Conservation (phyloP, 1,140 invertebrate species). For the Nilaparvata lugens region DNA sequence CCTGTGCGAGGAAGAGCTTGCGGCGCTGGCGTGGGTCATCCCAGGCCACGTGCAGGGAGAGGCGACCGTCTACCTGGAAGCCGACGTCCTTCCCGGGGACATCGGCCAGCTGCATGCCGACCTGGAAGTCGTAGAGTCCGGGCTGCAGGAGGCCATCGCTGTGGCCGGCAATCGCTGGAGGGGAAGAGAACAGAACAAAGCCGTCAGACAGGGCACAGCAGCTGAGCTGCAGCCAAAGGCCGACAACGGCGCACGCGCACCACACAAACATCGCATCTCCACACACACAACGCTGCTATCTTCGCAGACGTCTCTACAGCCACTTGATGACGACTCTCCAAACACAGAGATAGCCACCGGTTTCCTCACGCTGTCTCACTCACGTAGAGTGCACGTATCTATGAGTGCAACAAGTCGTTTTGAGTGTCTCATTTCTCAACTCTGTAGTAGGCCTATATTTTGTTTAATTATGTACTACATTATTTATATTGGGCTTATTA, state of each 20-base stretch:
- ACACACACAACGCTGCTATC: too few species aligned
- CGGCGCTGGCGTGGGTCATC: conserved; percentile 37
- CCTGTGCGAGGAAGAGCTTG: conserved; percentile 39
- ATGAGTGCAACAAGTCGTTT: too few species aligned
- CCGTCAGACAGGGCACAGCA: conserved; percentile 18
- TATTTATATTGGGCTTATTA: too few species aligned
- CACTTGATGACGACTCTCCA: not conserved
- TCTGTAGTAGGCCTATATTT: too few species aligned
- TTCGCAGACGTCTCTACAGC: not conserved
- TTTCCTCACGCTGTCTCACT: too few species aligned
- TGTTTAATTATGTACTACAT: too few species aligned
- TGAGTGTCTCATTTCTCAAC: not conserved
- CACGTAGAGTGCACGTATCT: too few species aligned
- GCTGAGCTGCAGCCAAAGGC: not conserved
- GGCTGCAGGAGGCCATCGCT: conserved; percentile 33
- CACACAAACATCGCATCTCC: not conserved
- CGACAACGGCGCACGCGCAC: not conserved
- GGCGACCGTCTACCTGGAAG: conserved; percentile 41
- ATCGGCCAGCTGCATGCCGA: conserved; percentile 41
- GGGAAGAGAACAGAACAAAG: conserved; percentile 34
- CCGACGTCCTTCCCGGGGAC: conserved; percentile 45
- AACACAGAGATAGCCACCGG: not conserved
- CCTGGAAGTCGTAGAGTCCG: conserved; percentile 36
- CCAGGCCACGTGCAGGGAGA: conserved; percentile 44
- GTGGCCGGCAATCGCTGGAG: conserved; percentile 25